Evolutionary conservation across 2,888 invertebrate genomes (phyloP).

Genomic region (Cantharis nigra): DNA sequence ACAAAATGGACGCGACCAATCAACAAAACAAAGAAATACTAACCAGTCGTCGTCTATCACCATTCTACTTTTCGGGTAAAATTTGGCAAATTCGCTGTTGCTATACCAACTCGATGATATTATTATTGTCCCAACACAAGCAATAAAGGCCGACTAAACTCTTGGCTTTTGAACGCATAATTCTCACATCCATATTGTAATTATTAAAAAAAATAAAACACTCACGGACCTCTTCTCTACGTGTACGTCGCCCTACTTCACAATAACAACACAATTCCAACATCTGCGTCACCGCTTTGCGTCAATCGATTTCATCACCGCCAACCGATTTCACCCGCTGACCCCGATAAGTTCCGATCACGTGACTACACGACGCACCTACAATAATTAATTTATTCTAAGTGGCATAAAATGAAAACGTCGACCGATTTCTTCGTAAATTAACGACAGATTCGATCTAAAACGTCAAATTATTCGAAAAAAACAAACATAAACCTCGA

Average conservation of each 20-base stretch:
- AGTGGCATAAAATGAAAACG: background rate
- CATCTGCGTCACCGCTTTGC: background rate
- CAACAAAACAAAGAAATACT: slow-evolving; percentile 49
- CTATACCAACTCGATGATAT: slow-evolving; percentile 11
- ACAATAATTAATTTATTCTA: background rate
- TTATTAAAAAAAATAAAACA: slow-evolving; percentile 21
- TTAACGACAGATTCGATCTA: background rate
- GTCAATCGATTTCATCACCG: background rate
- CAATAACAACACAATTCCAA: slow-evolving; percentile 11
- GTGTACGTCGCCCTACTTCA: background rate
- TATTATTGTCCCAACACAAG: slow-evolving; percentile 11
- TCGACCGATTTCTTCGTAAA: background rate
- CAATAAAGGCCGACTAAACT: slow-evolving; percentile 33
- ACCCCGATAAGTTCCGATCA: background rate
- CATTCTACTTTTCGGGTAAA: slow-evolving; percentile 27
- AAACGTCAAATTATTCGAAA: background rate
- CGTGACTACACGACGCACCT: background rate
- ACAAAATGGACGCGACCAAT: slow-evolving; percentile 54
- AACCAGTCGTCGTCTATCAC: slow-evolving; percentile 35
- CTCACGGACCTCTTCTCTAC: slow-evolving; percentile 4
- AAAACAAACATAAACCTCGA: background rate
- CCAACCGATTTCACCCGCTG: background rate
- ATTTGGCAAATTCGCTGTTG: slow-evolving; percentile 9
- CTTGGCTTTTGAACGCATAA: slow-evolving; percentile 48
- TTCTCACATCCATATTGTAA: slow-evolving; percentile 32